Conservation (phyloP, 1,140 invertebrate genomes). For the Heliconius nattereri region DNA sequence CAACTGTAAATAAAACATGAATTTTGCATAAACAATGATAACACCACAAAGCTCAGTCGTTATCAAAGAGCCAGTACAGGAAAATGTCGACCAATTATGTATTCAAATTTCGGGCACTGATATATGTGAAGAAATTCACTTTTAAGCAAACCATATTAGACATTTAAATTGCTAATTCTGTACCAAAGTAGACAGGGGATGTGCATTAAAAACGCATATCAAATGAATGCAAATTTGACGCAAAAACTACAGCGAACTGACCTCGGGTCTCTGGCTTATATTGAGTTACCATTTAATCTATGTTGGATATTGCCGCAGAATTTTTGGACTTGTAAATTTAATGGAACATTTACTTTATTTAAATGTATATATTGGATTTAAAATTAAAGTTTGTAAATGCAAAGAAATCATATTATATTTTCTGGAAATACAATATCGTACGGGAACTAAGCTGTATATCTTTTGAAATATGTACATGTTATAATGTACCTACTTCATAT, state of each 20-base stretch:
- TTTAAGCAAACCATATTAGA: slow-evolving; percentile 44
- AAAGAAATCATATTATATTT: not conserved
- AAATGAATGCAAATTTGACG: slow-evolving; percentile 43
- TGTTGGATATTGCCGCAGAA: not conserved
- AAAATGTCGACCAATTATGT: slow-evolving; percentile 46
- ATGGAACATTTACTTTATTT: not conserved
- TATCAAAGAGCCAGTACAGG: slow-evolving; percentile 31
- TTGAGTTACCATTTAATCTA: slow-evolving; percentile 24
- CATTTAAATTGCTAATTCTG: slow-evolving; percentile 59
- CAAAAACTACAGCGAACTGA: slow-evolving; percentile 29
- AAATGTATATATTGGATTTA: not conserved
- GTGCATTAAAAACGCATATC: slow-evolving; percentile 49
- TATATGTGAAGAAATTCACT: slow-evolving; percentile 43
- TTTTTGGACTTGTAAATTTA: not conserved
- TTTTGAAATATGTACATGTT: not conserved
- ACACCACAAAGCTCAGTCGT: slow-evolving; percentile 22
- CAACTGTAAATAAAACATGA: slow-evolving; percentile 23
- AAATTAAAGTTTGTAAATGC: not conserved
- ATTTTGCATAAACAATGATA: slow-evolving; percentile 29
- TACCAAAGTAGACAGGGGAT: slow-evolving; percentile 40
- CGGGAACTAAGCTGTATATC: not conserved
- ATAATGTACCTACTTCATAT: not conserved
- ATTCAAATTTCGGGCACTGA: slow-evolving; percentile 52
- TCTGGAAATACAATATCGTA: not conserved
- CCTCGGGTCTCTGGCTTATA: slow-evolving; percentile 17